Conservation (phyloP, 2,888 invertebrate species). For the Salticus scenicus region DNA sequence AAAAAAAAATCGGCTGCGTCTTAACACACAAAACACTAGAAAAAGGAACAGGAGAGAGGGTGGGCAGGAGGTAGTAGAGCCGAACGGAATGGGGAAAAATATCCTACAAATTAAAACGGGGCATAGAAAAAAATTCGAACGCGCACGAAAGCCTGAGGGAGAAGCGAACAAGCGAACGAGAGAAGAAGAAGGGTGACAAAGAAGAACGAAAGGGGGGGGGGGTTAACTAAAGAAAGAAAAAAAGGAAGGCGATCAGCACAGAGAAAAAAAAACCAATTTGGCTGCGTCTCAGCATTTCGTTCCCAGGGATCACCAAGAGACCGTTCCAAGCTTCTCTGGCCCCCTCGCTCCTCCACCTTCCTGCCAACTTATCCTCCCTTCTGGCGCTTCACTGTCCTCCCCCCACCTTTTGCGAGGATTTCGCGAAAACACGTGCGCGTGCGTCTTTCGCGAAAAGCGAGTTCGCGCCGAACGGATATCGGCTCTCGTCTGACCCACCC, state of each 20-base stretch:
- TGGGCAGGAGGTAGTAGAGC: slow-evolving; percentile 16
- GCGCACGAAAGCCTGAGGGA: slow-evolving; percentile 41
- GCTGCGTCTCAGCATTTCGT: slow-evolving; percentile 68
- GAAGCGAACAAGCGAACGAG: slow-evolving; percentile 14
- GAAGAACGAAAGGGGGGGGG: slow-evolving; percentile 3
- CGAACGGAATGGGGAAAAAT: slow-evolving; percentile 42
- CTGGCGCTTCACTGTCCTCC: slow-evolving; percentile 26
- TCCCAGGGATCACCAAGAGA: slow-evolving; percentile 66
- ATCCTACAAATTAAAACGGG: slow-evolving; percentile 48
- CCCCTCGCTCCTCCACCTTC: slow-evolving; percentile 1
- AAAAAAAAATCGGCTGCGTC: slow-evolving; percentile 22
- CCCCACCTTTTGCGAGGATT: slow-evolving; percentile 45
- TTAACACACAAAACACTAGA: slow-evolving; percentile 24
- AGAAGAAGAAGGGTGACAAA: not conserved
- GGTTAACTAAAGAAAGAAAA: not conserved
- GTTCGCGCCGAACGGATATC: slow-evolving; percentile 69
- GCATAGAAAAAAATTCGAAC: slow-evolving; percentile 37
- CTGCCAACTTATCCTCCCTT: slow-evolving; percentile 36
- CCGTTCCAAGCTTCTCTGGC: slow-evolving; percentile 45
- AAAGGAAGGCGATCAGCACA: slow-evolving; percentile 64
- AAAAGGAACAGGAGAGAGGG: slow-evolving; percentile 13
- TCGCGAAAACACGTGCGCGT: slow-evolving; percentile 67
- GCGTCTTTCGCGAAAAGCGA: slow-evolving; percentile 62
- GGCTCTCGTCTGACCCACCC: slow-evolving; percentile 58
- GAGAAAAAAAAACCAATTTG: slow-evolving; percentile 64